A percentile compares a stretch with the other conserved stretches of the same genome.
These are phyloP conservation scores for Herminia tarsipennalis DNA, from an alignment of 2,888 invertebrate genomes.

Conservation along the genomic window DNA sequence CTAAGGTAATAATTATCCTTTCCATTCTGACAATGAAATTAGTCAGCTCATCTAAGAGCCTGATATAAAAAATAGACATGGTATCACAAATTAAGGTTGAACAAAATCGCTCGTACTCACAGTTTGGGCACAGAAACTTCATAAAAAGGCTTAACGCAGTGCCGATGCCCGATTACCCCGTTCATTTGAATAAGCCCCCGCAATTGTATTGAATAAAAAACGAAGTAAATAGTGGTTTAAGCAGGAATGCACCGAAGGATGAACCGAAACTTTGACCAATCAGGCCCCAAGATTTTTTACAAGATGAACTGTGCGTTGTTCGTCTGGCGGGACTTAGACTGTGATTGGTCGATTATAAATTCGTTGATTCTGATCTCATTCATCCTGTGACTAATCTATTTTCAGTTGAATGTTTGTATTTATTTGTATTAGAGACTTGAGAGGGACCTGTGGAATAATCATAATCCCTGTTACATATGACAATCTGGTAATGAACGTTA, in stretches of 20 bases:
- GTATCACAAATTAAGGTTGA: not conserved
- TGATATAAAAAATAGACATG: too few relatives aligned
- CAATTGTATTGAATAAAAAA: constrained; percentile 56
- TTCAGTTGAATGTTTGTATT: constrained; percentile 27
- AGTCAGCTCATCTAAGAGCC: too few relatives aligned
- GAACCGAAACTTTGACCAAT: constrained; percentile 39
- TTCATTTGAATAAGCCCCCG: constrained; percentile 70
- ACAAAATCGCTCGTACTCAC: constrained; percentile 27
- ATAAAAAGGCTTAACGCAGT: constrained; percentile 57
- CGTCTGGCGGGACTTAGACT: too few relatives aligned
- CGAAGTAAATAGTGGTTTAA: constrained; percentile 31
- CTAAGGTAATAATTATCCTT: too few relatives aligned
- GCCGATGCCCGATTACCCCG: constrained; percentile 64
- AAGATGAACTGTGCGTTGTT: constrained; percentile 8
- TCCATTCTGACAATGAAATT: too few relatives aligned
- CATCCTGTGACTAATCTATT: constrained; percentile 24
- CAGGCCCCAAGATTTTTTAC: constrained; percentile 18
- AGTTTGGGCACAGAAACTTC: constrained; percentile 36
- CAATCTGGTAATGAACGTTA: constrained; percentile 42
- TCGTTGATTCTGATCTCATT: constrained; percentile 21
- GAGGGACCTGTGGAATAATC: constrained; percentile 38
- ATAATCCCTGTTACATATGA: constrained; percentile 41
- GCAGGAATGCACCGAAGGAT: constrained; percentile 37
- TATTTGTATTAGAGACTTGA: constrained; percentile 42
- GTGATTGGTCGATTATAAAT: constrained; percentile 32